Percentiles rank a stretch among this genome's conserved stretches.
phyloP scores from a whole-genome alignment of 92 coral and sea anemone species.

The Zoanthus sociatus region DNA sequence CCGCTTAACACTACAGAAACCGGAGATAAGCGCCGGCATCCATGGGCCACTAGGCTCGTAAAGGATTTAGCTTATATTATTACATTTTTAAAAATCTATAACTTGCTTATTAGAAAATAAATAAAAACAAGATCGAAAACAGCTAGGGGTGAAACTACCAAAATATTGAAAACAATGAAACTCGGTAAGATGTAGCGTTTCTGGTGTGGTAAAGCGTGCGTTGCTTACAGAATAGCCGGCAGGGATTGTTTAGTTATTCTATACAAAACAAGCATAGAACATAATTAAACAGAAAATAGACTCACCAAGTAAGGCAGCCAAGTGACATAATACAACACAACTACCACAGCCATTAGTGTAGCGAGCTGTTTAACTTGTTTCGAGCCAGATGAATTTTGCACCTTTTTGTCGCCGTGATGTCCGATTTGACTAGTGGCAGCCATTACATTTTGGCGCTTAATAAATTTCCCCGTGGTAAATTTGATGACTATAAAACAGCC shows the following conservation, averaged over 20 bases:
- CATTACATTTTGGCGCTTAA: slow-evolving; percentile 84
- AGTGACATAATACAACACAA: slow-evolving; percentile 86
- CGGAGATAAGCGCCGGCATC: no score
- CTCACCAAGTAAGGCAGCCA: slow-evolving; percentile 99
- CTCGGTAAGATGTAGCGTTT: no score
- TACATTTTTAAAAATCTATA: no score
- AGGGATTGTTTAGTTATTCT: background rate
- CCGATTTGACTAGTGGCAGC: slow-evolving; percentile 76
- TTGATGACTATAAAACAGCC: slow-evolving; percentile 83
- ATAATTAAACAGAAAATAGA: background rate
- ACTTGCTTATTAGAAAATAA: no score
- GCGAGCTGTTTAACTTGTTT: slow-evolving; percentile 86
- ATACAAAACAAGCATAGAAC: background rate
- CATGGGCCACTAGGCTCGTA: no score
- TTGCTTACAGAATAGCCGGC: background rate
- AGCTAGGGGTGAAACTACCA: no score
- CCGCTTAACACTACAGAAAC: no score
- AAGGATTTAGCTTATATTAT: no score
- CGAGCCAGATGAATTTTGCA: slow-evolving; percentile 81
- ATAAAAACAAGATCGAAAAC: no score
- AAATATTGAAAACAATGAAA: no score
- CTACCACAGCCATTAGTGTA: slow-evolving; percentile 89
- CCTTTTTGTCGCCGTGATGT: slow-evolving; percentile 36
- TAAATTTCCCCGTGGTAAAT: slow-evolving; percentile 75
- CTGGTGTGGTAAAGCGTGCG: no score